Evolutionary conservation across 2,113 vertebrate genomes (phyloP).

Genomic region (Mustelus asterias): DNA sequence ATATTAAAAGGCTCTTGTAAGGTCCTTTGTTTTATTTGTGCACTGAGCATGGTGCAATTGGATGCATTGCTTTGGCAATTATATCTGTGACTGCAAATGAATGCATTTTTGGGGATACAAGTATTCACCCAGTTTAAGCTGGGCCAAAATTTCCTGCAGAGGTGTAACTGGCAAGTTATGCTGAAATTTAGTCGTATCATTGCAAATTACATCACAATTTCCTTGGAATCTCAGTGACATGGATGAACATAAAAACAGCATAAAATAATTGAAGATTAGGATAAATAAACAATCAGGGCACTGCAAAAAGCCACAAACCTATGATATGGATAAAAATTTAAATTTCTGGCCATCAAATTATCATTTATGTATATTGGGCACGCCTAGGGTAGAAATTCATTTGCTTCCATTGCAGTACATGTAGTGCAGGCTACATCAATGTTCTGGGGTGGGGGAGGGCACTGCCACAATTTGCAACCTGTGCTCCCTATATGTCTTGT

Average conservation of each 20-base stretch:
- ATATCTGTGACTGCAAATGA: background rate
- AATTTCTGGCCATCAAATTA: background rate
- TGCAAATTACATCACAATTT: background rate
- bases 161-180: background rate
- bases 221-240: background rate
- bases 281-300: background rate
- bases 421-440: no score
- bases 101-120: background rate
- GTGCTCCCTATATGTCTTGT: no score
- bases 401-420: no score
- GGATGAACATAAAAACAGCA: background rate
- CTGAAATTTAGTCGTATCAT: background rate
- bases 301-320: background rate
- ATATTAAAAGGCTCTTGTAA: background rate
- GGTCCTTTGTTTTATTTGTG: background rate
- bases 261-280: background rate
- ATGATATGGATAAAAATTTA: background rate
- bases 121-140: background rate
- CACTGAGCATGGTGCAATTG: background rate
- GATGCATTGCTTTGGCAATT: background rate
- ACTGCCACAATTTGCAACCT: no score
- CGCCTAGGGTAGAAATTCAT: no score
- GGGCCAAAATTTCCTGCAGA: background rate
- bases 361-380: background rate
- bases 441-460: no score